These are phyloP conservation scores for Hippocampus guttulatus DNA, from an alignment of 2,113 vertebrate species.

Conservation along the genomic window DNA sequence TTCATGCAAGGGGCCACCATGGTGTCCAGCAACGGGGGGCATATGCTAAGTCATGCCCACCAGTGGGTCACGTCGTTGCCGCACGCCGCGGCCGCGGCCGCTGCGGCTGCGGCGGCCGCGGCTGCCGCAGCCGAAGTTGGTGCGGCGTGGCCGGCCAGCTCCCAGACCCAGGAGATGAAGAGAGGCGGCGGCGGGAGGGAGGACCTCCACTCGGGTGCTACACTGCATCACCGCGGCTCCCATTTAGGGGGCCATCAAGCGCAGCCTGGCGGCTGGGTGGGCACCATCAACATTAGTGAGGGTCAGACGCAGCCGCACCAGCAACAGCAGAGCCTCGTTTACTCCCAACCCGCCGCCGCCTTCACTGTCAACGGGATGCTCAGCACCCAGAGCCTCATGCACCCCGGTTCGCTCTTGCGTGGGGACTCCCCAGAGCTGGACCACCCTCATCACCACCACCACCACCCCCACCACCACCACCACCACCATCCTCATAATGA, in stretches of 20 bases:
- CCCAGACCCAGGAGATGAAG: slow-evolving; percentile 83
- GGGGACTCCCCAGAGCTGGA: slow-evolving; percentile 91
- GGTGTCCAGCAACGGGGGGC: slow-evolving; percentile 88
- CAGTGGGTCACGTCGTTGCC: slow-evolving; percentile 94
- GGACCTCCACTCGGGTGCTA: slow-evolving; percentile 81
- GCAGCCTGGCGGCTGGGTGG: slow-evolving; percentile 83
- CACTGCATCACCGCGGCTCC: slow-evolving; percentile 80
- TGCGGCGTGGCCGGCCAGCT: slow-evolving; percentile 82
- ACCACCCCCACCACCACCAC: slow-evolving; percentile 77
- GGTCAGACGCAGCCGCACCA: slow-evolving; percentile 77
- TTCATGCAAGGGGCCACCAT: slow-evolving; percentile 93
- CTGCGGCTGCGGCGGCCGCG: slow-evolving; percentile 72
- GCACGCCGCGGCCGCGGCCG: slow-evolving; percentile 86
- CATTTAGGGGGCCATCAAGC: slow-evolving; percentile 83
- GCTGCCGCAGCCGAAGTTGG: slow-evolving; percentile 77
- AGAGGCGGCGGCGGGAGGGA: slow-evolving; percentile 74
- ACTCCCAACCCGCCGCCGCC: slow-evolving; percentile 85
- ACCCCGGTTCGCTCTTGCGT: slow-evolving; percentile 81
- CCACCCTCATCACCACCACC: slow-evolving; percentile 78
- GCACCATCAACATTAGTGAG: slow-evolving; percentile 81
- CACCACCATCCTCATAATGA: slow-evolving; percentile 69
- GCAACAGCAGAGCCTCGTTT: slow-evolving; percentile 72
- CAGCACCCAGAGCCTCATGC: slow-evolving; percentile 76
- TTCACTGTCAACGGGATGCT: slow-evolving; percentile 97
- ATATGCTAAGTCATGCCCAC: slow-evolving; percentile 92